Evolutionary conservation across 2,888 invertebrate genomes (phyloP).

Genomic region (Bursaphelenchus okinawaensis): DNA sequence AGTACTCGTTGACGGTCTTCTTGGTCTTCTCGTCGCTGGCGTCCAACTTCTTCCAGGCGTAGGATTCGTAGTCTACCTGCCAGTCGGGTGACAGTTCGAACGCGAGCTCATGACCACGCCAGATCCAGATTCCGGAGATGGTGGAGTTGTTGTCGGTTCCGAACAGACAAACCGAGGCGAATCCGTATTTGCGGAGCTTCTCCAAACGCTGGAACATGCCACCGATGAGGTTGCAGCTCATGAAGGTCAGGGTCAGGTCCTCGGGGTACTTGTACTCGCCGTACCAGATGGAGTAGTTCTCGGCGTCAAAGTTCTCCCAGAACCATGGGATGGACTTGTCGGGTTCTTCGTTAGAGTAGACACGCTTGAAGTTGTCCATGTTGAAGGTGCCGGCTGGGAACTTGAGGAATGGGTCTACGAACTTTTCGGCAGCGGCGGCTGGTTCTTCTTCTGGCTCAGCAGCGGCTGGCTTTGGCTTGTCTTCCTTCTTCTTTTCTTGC

Average conservation of each 20-base stretch:
- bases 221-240: conserved; percentile 96
- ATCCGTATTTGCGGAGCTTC: conserved; percentile 92
- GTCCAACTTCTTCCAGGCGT: conserved; percentile 89
- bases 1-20: conserved; percentile 55
- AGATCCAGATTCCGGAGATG: conserved; percentile 95
- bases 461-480: conserved; percentile 63
- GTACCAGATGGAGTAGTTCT: conserved; percentile 92
- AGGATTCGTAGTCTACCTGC: conserved; percentile 65
- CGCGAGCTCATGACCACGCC: conserved; percentile 89
- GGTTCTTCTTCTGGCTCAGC: conserved; percentile 69
- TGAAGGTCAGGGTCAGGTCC: conserved; percentile 84
- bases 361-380: conserved; percentile 94
- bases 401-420: conserved; percentile 82
- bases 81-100: conserved; percentile 66
- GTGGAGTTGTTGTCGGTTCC: conserved; percentile 83
- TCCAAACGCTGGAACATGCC: conserved; percentile 97
- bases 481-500: conserved; percentile 58
- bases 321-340: conserved; percentile 89
- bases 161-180: conserved; percentile 86
- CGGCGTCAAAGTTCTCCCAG: conserved; percentile 93
- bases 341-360: conserved; percentile 93
- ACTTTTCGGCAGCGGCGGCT: conserved; percentile 70
- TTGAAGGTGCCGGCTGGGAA: conserved; percentile 83
- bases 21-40: conserved; percentile 70
- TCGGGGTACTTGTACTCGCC: conserved; percentile 92